Percentiles rank a stretch among this genome's conserved stretches.
phyloP scores from a whole-genome alignment of 2,888 invertebrate genomes.

The Ametastegia equiseti region DNA sequence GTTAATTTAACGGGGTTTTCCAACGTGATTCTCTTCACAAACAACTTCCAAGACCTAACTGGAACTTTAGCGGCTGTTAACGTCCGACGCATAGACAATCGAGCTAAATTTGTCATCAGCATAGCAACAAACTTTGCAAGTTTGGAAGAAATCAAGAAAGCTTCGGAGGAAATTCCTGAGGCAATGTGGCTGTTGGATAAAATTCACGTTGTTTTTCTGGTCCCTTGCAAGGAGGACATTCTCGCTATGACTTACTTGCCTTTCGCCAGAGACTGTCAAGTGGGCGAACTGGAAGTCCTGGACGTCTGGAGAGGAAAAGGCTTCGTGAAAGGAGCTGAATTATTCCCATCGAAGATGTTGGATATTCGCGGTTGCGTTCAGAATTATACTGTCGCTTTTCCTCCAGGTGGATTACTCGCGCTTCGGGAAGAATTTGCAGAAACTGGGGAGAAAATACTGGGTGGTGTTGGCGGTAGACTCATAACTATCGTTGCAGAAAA shows the following conservation, averaged over 20 bases:
- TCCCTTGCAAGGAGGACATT: slow-evolving; percentile 10
- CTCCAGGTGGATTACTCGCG: too few relatives aligned
- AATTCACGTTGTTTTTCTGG: background rate
- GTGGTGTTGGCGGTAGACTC: slow-evolving; percentile 10
- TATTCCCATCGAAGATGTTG: slow-evolving; percentile 17
- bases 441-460: background rate
- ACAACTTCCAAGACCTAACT: background rate
- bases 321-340: background rate
- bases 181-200: slow-evolving; percentile 25
- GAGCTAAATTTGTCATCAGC: background rate
- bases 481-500: background rate
- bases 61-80: background rate
- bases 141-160: background rate
- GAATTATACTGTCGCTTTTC: background rate
- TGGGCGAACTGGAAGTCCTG: background rate
- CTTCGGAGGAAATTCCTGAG: background rate
- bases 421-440: background rate
- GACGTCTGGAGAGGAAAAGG: background rate
- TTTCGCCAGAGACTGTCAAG: slow-evolving; percentile 17
- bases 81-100: background rate
- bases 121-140: background rate
- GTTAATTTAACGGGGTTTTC: background rate
- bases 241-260: slow-evolving; percentile 11
- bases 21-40: slow-evolving; percentile 5
- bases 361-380: slow-evolving; percentile 8